These are phyloP conservation scores for Drosophila monieri DNA, from an alignment of 2,888 invertebrate species.

Conservation along the genomic window DNA sequence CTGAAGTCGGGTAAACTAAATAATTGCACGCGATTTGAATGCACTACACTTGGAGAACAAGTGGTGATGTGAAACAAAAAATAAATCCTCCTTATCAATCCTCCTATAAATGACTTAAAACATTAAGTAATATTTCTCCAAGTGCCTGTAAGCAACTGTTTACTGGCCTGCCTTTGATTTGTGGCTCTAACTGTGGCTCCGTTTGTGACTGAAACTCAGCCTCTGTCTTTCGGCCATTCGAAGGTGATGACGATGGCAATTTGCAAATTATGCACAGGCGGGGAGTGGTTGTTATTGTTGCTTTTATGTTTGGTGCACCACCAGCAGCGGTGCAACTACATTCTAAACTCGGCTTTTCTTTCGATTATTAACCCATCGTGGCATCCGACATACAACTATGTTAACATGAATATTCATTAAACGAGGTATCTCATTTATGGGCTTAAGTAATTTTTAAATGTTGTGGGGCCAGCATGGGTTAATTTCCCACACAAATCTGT, in stretches of 20 bases:
- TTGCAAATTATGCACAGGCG: conserved; percentile 70
- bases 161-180: conserved; percentile 27
- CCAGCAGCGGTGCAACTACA: conserved; percentile 66
- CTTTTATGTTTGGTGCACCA: conserved; percentile 11
- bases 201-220: conserved; percentile 17
- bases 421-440: conserved; percentile 9
- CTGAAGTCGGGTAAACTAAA: conserved; percentile 62
- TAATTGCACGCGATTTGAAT: conserved; percentile 79
- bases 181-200: conserved; percentile 14
- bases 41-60: conserved; percentile 16
- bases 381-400: conserved; percentile 4
- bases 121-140: neutral
- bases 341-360: conserved; percentile 71
- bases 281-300: conserved; percentile 12
- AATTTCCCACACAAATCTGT: conserved; percentile 34
- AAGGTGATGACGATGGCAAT: conserved; percentile 55
- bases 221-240: conserved; percentile 39
- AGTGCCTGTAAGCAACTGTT: conserved; percentile 53
- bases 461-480: conserved; percentile 33
- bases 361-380: conserved; percentile 41
- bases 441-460: conserved; percentile 7
- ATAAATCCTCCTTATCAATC: no score
- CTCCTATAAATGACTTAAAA: no score
- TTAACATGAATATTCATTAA: conserved; percentile 17
- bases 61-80: no score